Percentiles rank a stretch among this genome's conserved stretches.
These are phyloP conservation scores for Andrena camellia DNA, from an alignment of 2,888 invertebrate genomes.

Conservation along the genomic window DNA sequence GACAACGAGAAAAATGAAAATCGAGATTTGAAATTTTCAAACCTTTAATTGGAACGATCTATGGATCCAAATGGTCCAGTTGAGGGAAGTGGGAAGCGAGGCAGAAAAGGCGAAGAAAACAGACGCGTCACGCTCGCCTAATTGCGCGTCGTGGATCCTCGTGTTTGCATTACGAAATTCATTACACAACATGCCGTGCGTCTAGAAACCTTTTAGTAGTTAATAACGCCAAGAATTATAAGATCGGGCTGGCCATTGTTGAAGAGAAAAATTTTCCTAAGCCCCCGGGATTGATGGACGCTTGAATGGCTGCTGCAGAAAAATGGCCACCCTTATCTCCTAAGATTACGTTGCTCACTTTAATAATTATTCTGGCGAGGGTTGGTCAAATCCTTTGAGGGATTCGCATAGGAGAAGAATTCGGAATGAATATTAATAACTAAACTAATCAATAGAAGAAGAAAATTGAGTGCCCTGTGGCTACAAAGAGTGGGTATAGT, in stretches of 20 bases:
- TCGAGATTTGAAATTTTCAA: too few relatives aligned
- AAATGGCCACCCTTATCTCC: neutral
- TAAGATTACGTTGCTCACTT: neutral
- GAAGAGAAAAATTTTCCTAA: neutral
- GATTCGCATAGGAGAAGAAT: neutral
- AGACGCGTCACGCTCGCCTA: constrained; percentile 39
- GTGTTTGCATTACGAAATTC: constrained; percentile 32
- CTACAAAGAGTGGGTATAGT: too few relatives aligned
- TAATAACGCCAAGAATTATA: constrained; percentile 43
- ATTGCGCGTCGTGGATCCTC: constrained; percentile 31
- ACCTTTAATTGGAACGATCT: neutral
- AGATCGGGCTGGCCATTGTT: constrained; percentile 5
- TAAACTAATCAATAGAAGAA: too few relatives aligned
- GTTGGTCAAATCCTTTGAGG: neutral
- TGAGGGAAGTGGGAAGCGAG: neutral
- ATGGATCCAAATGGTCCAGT: neutral
- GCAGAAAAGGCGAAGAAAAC: constrained; percentile 11
- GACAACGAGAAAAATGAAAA: too few relatives aligned
- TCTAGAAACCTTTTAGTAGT: constrained; percentile 40
- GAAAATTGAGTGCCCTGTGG: too few relatives aligned
- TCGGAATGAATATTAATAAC: neutral
- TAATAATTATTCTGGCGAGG: neutral
- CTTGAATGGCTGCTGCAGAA: neutral
- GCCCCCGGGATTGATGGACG: too few relatives aligned
- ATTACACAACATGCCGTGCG: constrained; percentile 29